phyloP scores from a whole-genome alignment of 2,113 vertebrate genomes.

The Ophthalmolycus amberensis region DNA sequence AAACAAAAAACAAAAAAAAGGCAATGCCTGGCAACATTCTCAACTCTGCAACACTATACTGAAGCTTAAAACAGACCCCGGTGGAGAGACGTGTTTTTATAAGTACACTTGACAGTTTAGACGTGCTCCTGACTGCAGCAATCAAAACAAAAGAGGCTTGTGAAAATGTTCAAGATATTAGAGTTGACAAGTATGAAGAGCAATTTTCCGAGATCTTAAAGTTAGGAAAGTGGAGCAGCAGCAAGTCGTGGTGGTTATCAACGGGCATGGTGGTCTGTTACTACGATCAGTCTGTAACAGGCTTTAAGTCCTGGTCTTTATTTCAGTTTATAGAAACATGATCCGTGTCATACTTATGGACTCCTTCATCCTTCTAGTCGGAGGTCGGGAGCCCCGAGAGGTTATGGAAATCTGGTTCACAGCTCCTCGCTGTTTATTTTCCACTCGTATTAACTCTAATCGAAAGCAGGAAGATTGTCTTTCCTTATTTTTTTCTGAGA shows the following conservation, averaged over 20 bases:
- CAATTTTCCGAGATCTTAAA: slow-evolving; percentile 38
- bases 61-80: slow-evolving; percentile 22
- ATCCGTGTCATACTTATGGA: slow-evolving; percentile 57
- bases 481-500: slow-evolving; percentile 25
- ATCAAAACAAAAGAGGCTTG: slow-evolving; percentile 45
- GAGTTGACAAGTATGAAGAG: slow-evolving; percentile 28
- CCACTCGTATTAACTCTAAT: slow-evolving; percentile 59
- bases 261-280: slow-evolving; percentile 47
- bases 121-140: slow-evolving; percentile 9
- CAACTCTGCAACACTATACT: slow-evolving; percentile 24
- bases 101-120: slow-evolving; percentile 25
- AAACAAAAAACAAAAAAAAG: not conserved
- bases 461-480: slow-evolving; percentile 49
- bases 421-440: slow-evolving; percentile 56
- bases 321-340: slow-evolving; percentile 58
- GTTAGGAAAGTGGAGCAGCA: slow-evolving; percentile 6
- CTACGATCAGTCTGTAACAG: slow-evolving; percentile 30
- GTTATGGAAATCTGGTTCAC: slow-evolving; percentile 58
- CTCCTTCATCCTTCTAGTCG: slow-evolving; percentile 45
- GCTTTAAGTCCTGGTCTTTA: slow-evolving; percentile 42
- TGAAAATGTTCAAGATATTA: slow-evolving; percentile 41
- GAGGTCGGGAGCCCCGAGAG: slow-evolving; percentile 60
- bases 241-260: slow-evolving; percentile 18
- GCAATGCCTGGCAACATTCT: slow-evolving; percentile 9
- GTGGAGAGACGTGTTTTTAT: slow-evolving; percentile 33